Base-by-base conservation (phyloP, 2,888 invertebrate species). In the Aporophyla lueneburgensis region DNA sequence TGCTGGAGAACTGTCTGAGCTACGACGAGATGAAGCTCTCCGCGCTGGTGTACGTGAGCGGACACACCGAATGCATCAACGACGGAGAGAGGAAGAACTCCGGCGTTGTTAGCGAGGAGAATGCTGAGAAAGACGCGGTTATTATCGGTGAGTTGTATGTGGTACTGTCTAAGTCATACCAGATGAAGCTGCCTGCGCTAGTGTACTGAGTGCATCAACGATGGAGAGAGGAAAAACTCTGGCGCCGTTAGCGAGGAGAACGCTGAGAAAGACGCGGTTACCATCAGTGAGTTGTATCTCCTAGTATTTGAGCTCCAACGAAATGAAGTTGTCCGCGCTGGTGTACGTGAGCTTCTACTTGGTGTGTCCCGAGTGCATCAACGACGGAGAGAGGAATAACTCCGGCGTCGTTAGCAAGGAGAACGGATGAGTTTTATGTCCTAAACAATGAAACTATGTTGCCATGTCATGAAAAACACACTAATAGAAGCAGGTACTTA, bases 11-110 rank as follows among this genome's bases (percentile, higher is more conserved):
- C 84, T 97, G 97, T 81, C 91, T 97, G 43, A 97, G 97, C 70
- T 97, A 97, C 86, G 97, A 97, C 71, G 97, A 97, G 90, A 96
- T 97, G 85, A 97, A 97, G 87, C 84, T 97, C 2, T 97, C 97
- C 0, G 96, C 97, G 0, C 94, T 97, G 93, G 93, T 97, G 68
- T 97, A 95, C 51, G 95, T 97, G 2, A 97, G 97, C 24, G 97
- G 97, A 0, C 94, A 95, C 71, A 97, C 97, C 0, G 96, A 96
- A 84, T 97, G 97, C 84, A 96, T 97, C 71, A 97, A 97, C 77
- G 95, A 97, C 78, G 97, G 97, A 0, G 91, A 94, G 16, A 93
- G 97, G 49, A 95, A 95, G 27, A 96, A 97, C 84, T 94, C 94
- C 0, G 97, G 97, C 0, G 91, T 95, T 4, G 92, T 95, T 1